Evolutionary conservation across 1,140 invertebrate genomes (phyloP), one percentile per base, ranked within the genome.

Genomic region (Drosophila ercepeae): DNA sequence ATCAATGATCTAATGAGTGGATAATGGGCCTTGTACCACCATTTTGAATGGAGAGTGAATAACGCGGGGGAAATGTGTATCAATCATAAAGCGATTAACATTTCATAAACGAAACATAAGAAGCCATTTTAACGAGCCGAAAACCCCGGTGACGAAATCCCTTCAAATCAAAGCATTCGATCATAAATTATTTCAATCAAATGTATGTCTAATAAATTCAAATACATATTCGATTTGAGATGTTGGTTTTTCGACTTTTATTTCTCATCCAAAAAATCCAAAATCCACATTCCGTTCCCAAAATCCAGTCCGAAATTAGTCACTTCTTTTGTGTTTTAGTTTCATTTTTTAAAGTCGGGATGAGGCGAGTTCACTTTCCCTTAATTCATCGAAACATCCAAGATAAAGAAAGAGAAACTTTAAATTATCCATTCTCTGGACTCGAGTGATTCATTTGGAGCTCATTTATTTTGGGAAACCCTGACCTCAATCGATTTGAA

Each of bases 401-500:
- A 39, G 36, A 6, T 13, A 3, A 39, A 16, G n/a, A 13, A 13
- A 39, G 6, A 39, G 14, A 39, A 16, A 39, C 14, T 14, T 39
- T 29, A 13, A 4, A 11, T 4, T 6, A 16, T 16, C 3, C 16
- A 1, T 48, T 48, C 23, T 5, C 1, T 6, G 13, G n/a, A 14
- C 7, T 34, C 18, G 16, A 11, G 11, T 64, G 59, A 67, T 67
- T 67, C 63, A 67, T 52, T 19, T 11, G 45, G 34, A 67, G 45
- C 63, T 27, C 60, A 67, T 65, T 67, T 27, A 67, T 67, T 44
- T 32, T 29, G 29, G n/a, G 21, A 7, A 34, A 34, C 60, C 63
- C 60, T 67, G 63, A 65, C 63, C 60, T 32, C n/a, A 67, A 65
- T 67, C 45, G 36, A 52, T 65, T 36, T 44, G 61, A 60, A 65